Conservation (phyloP, 1,140 invertebrate genomes). For the Alviniconcha marisindica region DNA sequence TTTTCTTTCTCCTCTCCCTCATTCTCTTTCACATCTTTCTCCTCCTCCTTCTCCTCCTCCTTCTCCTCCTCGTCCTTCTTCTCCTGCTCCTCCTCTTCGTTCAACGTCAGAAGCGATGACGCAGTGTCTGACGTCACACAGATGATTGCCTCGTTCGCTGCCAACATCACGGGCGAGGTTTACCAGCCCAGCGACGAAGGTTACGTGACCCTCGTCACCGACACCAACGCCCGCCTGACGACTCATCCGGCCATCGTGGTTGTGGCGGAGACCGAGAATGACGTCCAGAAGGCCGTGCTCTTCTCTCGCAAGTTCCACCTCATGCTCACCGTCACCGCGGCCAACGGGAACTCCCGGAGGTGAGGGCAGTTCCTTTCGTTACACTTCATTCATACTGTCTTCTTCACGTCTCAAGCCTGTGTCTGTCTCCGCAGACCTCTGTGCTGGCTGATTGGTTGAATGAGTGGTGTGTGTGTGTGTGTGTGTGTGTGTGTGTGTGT, state of each 20-base stretch:
- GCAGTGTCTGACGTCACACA: not conserved
- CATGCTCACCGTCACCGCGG: not conserved
- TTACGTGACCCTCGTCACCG: not conserved
- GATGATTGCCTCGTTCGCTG: not conserved
- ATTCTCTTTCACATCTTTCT: no score
- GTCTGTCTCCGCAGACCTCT: no score
- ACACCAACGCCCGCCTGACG: not conserved
- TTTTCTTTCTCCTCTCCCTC: no score
- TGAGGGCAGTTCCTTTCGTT: no score
- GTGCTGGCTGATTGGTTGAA: no score
- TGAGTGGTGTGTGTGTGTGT: no score
- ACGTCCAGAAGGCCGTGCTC: not conserved
- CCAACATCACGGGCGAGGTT: not conserved
- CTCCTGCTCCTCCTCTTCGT: not conserved
- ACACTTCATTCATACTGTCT: no score
- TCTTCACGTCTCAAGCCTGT: no score
- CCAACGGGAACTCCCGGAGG: not conserved
- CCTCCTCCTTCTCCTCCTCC: no score
- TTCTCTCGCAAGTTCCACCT: slow-evolving; percentile 11
- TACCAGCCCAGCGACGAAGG: slow-evolving; percentile 18
- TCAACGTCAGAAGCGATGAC: not conserved
- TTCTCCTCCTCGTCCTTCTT: no score
- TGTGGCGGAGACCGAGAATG: not conserved
- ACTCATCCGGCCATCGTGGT: not conserved
- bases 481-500: no score